Evolutionary conservation across 1,140 invertebrate genomes (phyloP).

Genomic region (Marisa cornuarietis): DNA sequence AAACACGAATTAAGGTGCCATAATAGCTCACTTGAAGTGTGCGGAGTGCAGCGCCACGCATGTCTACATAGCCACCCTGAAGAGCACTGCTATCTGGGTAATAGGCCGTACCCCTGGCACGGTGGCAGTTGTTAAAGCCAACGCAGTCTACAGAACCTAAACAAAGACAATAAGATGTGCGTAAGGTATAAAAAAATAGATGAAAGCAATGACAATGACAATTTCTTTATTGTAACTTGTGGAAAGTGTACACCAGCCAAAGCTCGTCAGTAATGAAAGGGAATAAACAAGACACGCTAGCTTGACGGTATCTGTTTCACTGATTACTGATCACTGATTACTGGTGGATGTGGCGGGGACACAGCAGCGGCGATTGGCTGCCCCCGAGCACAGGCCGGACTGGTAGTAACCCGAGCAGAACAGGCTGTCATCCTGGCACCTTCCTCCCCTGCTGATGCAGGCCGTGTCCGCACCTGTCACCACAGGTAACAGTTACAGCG

Average conservation of each 20-base stretch:
- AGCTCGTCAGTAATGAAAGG: too few species aligned
- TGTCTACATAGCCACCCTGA: conserved; percentile 43
- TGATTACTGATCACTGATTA: too few species aligned
- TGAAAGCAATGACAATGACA: too few species aligned
- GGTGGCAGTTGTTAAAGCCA: conserved; percentile 16
- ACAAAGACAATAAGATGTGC: too few species aligned
- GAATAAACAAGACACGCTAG: too few species aligned
- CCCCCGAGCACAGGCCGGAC: conserved; percentile 26
- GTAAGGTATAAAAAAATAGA: too few species aligned
- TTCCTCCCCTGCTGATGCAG: conserved; percentile 25
- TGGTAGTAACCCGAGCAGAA: conserved; percentile 28
- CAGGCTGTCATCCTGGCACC: conserved; percentile 28
- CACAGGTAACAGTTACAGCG: too few species aligned
- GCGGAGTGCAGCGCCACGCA: conserved; percentile 25
- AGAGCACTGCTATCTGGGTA: conserved; percentile 37
- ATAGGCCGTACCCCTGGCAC: conserved; percentile 40
- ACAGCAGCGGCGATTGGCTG: conserved; percentile 24
- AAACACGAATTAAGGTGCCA: too few species aligned
- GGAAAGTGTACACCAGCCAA: too few species aligned
- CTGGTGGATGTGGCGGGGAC: neutral
- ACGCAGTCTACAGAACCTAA: too few species aligned
- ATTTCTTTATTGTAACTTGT: too few species aligned
- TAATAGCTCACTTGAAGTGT: conserved; percentile 37
- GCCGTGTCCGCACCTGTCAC: conserved; percentile 17
- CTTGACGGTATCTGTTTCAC: too few species aligned